Base-by-base conservation (phyloP, 1,140 invertebrate species). In the Drosophila kanapiae region DNA sequence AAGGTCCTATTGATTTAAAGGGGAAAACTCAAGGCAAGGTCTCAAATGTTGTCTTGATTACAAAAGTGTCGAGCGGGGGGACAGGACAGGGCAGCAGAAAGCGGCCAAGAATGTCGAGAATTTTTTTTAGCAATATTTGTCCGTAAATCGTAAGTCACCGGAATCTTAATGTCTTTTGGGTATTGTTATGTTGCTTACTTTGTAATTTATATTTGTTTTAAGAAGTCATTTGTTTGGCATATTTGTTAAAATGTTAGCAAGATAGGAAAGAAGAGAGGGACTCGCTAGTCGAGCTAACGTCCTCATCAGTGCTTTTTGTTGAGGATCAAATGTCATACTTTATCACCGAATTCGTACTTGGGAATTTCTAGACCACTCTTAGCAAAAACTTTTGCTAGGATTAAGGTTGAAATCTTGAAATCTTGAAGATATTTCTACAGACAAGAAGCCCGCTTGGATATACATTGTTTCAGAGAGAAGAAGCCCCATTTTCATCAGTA, bases 1-100 rank as follows among this genome's bases (percentile, higher is more conserved):
- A 78, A 78, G 75, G 75, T 70, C 80, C 76, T 71, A 86, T 78
- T 78, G 75, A 77, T 77, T 77, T 77, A 63, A 53, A 68, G 77
- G 65, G 70, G 54, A 48, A 56, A 58, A 69, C 74, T 47, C 48
- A 74, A 77, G 65, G 62, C 80, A 86, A 88, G 84, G 82, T 77
- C 75, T 78, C 33, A 71, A 86, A 75, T 62, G 81, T 75, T 75
- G 49, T 56, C 53, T 77, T 77, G 74, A 77, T 77, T 77, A 77
- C 75, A 65, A 77, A 65, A 77, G 62, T 76, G 72, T 63, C 43
- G 16, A 23, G 53, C 35, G 33, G 6, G 8, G 16, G 67, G 11
- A 8, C 37, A n/a, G 40, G 18, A 38, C n/a, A 23, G 23, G 23
- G 23, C 23, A 23, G 23, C 23, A 23, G 23, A 23, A 47, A 40